These are phyloP conservation scores for Troides aeacus DNA, from an alignment of 2,888 invertebrate genomes.

Conservation along the genomic window DNA sequence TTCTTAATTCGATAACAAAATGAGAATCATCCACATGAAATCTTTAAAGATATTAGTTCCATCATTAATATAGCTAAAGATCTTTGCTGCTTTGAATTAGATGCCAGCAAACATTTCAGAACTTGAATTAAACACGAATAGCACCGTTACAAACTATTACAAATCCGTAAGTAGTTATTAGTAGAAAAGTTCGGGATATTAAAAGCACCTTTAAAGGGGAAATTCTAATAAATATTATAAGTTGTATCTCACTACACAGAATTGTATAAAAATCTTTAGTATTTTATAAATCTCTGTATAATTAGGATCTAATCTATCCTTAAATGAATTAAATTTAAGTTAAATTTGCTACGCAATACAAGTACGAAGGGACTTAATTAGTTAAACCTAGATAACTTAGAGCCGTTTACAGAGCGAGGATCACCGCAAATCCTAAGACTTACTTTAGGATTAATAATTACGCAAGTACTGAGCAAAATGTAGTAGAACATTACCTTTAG, in stretches of 20 bases:
- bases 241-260: not conserved
- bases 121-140: too few species aligned
- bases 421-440: not conserved
- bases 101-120: too few species aligned
- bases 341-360: not conserved
- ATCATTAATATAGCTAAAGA: too few species aligned
- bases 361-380: not conserved
- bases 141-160: too few species aligned
- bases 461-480: slow-evolving; percentile 18
- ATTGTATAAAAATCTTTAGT: not conserved
- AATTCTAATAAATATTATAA: too few species aligned
- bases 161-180: too few species aligned
- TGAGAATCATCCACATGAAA: too few species aligned
- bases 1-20: too few species aligned
- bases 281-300: not conserved
- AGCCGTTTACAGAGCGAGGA: not conserved
- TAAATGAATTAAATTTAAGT: not conserved
- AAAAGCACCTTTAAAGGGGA: too few species aligned
- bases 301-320: not conserved
- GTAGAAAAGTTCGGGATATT: too few species aligned
- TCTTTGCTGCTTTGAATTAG: too few species aligned
- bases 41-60: too few species aligned
- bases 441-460: not conserved
- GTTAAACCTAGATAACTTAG: not conserved
- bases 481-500: slow-evolving; percentile 50